Evolutionary conservation across 1,140 invertebrate genomes (phyloP).

Genomic region (Protaetia brevitarsis): DNA sequence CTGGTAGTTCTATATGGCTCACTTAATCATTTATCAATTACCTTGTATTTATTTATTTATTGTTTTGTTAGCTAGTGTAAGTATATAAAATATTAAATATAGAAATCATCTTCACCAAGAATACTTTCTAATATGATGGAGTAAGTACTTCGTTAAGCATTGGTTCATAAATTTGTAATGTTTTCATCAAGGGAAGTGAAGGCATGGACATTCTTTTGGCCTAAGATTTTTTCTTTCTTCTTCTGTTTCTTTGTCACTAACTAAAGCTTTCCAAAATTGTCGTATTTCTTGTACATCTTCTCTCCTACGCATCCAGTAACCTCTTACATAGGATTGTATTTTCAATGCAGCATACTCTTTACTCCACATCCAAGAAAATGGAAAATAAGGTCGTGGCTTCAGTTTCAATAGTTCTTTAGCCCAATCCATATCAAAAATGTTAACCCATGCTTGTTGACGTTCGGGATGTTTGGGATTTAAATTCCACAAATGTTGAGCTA

Average conservation of each 20-base stretch:
- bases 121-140: no score
- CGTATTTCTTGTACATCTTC: conserved; percentile 28
- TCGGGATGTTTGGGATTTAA: conserved; percentile 54
- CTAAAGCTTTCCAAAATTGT: conserved; percentile 29
- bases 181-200: no score
- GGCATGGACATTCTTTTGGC: no score
- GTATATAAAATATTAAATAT: background rate
- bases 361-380: conserved; percentile 58
- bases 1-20: no score
- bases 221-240: no score
- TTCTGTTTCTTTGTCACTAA: background rate
- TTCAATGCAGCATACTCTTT: conserved; percentile 54
- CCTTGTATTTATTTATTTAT: no score
- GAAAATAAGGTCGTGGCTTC: conserved; percentile 53
- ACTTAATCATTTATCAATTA: no score
- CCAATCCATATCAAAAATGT: conserved; percentile 58
- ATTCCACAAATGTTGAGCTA: conserved; percentile 56
- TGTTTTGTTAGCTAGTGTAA: no score
- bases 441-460: conserved; percentile 45
- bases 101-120: no score
- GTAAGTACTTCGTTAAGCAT: no score
- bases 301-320: conserved; percentile 49
- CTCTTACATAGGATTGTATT: conserved; percentile 57
- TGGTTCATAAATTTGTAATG: no score
- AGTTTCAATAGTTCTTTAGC: conserved; percentile 47